A percentile compares a stretch with the other conserved stretches of the same genome.
phyloP scores from a whole-genome alignment of 1,140 invertebrate genomes.

The Bombus soroeensis region DNA sequence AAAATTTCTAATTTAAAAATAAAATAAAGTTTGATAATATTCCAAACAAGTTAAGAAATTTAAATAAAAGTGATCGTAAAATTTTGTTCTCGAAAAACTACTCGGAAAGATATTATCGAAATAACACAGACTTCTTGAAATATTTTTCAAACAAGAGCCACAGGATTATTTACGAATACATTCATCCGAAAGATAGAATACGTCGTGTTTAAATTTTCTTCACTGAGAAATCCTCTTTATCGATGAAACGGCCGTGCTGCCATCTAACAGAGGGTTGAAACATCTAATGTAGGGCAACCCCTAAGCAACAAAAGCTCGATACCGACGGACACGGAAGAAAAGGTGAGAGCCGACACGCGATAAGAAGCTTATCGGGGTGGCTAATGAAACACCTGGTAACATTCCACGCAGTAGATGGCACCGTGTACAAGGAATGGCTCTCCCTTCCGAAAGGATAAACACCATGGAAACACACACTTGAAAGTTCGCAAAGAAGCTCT shows the following conservation, averaged over 20 bases:
- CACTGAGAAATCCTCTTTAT: slow-evolving; percentile 8
- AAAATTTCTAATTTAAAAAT: not conserved
- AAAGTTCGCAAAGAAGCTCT: not conserved
- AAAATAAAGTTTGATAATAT: too few species aligned
- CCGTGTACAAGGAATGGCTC: not conserved
- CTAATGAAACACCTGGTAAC: not conserved
- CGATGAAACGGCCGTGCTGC: slow-evolving; percentile 29
- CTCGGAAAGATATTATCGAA: too few species aligned
- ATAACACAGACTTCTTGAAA: not conserved
- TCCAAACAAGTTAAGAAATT: too few species aligned
- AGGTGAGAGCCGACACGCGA: slow-evolving; percentile 9
- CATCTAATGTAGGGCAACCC: slow-evolving; percentile 8
- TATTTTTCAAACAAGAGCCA: not conserved
- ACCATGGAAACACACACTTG: not conserved
- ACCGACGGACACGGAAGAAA: slow-evolving; percentile 39
- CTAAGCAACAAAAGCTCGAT: slow-evolving; percentile 23
- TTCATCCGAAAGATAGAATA: too few species aligned
- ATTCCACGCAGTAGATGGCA: slow-evolving; percentile 35
- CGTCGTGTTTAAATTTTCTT: not conserved
- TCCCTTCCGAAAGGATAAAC: not conserved
- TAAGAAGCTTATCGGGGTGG: slow-evolving; percentile 23
- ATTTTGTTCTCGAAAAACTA: too few species aligned
- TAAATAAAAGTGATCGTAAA: too few species aligned
- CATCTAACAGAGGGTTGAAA: slow-evolving; percentile 56
- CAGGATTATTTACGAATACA: not conserved